phyloP scores from a whole-genome alignment of 2,888 invertebrate genomes.

The Philereme transversata region DNA sequence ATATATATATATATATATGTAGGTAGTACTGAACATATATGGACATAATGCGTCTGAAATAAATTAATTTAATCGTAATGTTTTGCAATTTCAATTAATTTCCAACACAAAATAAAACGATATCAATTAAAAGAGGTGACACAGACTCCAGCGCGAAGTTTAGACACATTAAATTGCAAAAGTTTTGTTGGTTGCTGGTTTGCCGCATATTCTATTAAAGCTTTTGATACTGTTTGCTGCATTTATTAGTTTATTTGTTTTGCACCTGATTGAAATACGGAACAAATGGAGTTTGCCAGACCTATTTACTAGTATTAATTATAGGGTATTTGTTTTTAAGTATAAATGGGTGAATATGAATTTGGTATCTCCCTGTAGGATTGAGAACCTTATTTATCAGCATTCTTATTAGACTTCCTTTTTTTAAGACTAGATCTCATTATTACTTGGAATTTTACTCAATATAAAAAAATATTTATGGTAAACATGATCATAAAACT shows the following conservation, averaged over 20 bases:
- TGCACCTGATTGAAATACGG: slow-evolving; percentile 24
- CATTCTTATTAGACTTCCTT: too few relatives aligned
- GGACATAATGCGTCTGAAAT: too few relatives aligned
- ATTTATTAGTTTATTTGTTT: slow-evolving; percentile 35
- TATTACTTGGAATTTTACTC: too few relatives aligned
- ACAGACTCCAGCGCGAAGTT: slow-evolving; percentile 28
- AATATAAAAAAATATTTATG: too few relatives aligned
- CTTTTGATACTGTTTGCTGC: slow-evolving; percentile 36
- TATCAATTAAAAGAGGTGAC: slow-evolving; percentile 32
- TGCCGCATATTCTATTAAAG: slow-evolving; percentile 40
- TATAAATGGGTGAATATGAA: too few relatives aligned
- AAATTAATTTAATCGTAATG: background rate
- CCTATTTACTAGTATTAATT: slow-evolving; percentile 19
- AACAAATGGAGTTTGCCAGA: slow-evolving; percentile 22
- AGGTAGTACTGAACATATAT: too few relatives aligned
- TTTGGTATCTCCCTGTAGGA: too few relatives aligned
- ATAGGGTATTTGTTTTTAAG: background rate
- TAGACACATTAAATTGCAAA: slow-evolving; percentile 40
- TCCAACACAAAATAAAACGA: slow-evolving; percentile 23
- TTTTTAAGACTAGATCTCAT: too few relatives aligned
- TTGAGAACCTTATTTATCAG: too few relatives aligned
- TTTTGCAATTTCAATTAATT: slow-evolving; percentile 18
- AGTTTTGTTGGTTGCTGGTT: slow-evolving; percentile 35
- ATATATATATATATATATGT: too few relatives aligned
- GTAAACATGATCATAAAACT: background rate